Conservation (phyloP, 2,888 invertebrate genomes). For the Parnassius glacialis region DNA sequence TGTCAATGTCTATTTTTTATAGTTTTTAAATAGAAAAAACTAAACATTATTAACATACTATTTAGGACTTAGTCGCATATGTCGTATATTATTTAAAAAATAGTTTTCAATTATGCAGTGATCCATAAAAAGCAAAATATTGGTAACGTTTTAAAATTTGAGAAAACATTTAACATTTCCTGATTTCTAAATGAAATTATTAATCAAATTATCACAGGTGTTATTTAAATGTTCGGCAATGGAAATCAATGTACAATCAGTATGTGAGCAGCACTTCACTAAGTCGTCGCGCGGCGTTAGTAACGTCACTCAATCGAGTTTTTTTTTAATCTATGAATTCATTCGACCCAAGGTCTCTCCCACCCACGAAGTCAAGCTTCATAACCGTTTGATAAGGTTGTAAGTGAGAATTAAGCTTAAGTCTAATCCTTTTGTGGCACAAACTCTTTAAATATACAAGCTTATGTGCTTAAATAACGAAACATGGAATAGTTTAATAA, state of each 20-base stretch:
- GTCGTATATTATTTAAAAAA: no score
- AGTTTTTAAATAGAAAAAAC: no score
- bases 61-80: no score
- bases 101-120: no score
- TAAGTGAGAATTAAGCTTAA: constrained; percentile 32
- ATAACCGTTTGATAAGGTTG: constrained; percentile 38
- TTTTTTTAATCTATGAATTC: constrained; percentile 72
- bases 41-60: no score
- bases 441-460: constrained; percentile 9
- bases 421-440: constrained; percentile 24
- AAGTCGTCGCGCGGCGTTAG: constrained; percentile 24
- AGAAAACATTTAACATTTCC: background rate
- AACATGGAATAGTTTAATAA: background rate
- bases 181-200: constrained; percentile 21
- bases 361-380: constrained; percentile 62
- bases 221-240: constrained; percentile 50
- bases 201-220: constrained; percentile 44
- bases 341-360: constrained; percentile 70
- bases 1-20: no score
- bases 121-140: no score
- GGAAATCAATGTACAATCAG: constrained; percentile 65
- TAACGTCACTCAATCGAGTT: constrained; percentile 53
- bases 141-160: no score
- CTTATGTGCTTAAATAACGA: constrained; percentile 14
- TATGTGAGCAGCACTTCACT: constrained; percentile 32